Percentiles rank a stretch among this genome's conserved stretches.
phyloP scores from a whole-genome alignment of 2,113 vertebrate genomes.

The Pelobates fuscus region DNA sequence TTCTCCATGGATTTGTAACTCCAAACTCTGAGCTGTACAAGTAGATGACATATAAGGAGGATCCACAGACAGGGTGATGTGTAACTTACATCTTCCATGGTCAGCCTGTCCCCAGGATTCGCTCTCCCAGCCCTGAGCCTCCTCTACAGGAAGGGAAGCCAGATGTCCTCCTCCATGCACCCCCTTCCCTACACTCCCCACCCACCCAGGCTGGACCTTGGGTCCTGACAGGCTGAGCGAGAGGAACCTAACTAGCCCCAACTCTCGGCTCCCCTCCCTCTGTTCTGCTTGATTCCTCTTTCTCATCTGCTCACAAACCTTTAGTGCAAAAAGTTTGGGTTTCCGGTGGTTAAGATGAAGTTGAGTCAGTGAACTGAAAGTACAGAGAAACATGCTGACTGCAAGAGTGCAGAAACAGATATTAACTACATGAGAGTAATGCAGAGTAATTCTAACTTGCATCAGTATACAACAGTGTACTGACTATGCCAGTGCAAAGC shows the following conservation, averaged over 20 bases:
- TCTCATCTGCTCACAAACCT: slow-evolving; percentile 33
- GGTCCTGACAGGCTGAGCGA: slow-evolving; percentile 47
- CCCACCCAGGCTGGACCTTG: slow-evolving; percentile 47
- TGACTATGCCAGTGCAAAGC: neutral
- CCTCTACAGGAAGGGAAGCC: slow-evolving; percentile 46
- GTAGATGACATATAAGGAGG: neutral
- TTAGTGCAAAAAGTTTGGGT: slow-evolving; percentile 39
- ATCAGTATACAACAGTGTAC: neutral
- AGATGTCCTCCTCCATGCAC: slow-evolving; percentile 48
- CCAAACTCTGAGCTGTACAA: neutral
- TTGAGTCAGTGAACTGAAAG: slow-evolving; percentile 45
- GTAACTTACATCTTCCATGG: slow-evolving; percentile 51
- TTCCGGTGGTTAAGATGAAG: slow-evolving; percentile 41
- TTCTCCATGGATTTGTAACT: neutral
- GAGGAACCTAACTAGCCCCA: slow-evolving; percentile 38
- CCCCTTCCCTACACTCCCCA: slow-evolving; percentile 47
- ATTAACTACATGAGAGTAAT: neutral
- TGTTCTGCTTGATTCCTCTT: slow-evolving; percentile 43
- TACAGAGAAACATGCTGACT: neutral
- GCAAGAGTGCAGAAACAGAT: neutral
- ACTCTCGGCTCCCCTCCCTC: slow-evolving; percentile 44
- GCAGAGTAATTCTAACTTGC: neutral
- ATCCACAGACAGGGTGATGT: slow-evolving; percentile 2
- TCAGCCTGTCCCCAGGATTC: slow-evolving; percentile 39
- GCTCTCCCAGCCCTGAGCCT: slow-evolving; percentile 39